These are phyloP conservation scores for Dicrostonyx torquatus DNA, from an alignment of 2,797 vertebrate species.

Conservation along the genomic window DNA sequence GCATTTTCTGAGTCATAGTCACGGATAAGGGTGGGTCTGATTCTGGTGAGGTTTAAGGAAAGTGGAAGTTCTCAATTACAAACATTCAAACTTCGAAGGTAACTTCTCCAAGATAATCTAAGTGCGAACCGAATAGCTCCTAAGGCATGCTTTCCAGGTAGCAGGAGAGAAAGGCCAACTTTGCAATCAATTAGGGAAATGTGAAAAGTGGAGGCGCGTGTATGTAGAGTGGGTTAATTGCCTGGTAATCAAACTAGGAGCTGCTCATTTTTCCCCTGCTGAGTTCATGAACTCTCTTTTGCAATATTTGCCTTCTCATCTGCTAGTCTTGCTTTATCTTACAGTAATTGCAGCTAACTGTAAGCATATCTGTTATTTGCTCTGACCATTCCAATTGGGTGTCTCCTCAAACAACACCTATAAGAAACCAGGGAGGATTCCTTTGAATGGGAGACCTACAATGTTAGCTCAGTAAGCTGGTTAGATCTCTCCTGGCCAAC, in stretches of 20 bases:
- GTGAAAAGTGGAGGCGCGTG: neutral
- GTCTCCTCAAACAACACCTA: neutral
- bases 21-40: neutral
- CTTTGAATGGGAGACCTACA: neutral
- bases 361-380: neutral
- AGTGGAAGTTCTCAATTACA: neutral
- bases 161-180: neutral
- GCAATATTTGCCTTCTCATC: constrained; percentile 32
- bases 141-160: constrained; percentile 4
- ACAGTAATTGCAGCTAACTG: neutral
- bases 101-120: neutral
- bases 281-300: constrained; percentile 29
- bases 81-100: neutral
- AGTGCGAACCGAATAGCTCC: neutral
- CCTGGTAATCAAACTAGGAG: constrained; percentile 1
- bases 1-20: neutral
- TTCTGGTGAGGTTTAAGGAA: neutral
- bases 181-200: constrained; percentile 31
- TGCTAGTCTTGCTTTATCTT: neutral
- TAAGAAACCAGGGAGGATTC: constrained; percentile 31
- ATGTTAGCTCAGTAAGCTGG: neutral
- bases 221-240: constrained; percentile 5
- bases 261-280: constrained; percentile 34
- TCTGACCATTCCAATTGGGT: neutral
- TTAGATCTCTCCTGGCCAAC: neutral